phyloP scores from a whole-genome alignment of 2,113 vertebrate species.

The Zosterops pallidus region DNA sequence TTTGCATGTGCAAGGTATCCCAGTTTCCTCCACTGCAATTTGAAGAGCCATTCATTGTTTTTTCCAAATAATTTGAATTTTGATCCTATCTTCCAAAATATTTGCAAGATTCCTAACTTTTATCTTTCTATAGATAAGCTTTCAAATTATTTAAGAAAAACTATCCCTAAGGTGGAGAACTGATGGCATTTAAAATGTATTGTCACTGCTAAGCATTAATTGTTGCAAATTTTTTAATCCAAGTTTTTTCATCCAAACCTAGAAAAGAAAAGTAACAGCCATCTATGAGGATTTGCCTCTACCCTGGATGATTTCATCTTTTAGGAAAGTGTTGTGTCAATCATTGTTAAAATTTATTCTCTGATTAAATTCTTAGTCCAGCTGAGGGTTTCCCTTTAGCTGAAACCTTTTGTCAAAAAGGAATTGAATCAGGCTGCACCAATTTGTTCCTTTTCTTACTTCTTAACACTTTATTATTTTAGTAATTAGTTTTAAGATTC shows the following conservation, averaged over 20 bases:
- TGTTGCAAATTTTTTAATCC: not conserved
- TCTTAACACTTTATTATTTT: not conserved
- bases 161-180: not conserved
- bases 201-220: not conserved
- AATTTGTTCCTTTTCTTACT: not conserved
- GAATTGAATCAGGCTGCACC: not conserved
- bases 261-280: not conserved
- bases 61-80: accelerated
- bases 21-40: not conserved
- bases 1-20: accelerated
- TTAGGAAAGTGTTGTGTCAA: accelerated
- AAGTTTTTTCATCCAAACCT: not conserved
- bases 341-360: not conserved
- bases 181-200: not conserved
- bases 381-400: accelerated
- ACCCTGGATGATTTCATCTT: not conserved
- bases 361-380: not conserved
- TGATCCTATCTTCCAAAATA: not conserved
- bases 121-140: accelerated
- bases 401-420: not conserved
- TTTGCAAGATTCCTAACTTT: not conserved
- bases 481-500: not conserved
- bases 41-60: not conserved
- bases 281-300: not conserved
- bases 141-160: not conserved